A percentile compares a stretch with the other conserved stretches of the same genome.
Evolutionary conservation across 2,797 vertebrate genomes (phyloP).

Genomic region (Cetoscarus ocellatus): DNA sequence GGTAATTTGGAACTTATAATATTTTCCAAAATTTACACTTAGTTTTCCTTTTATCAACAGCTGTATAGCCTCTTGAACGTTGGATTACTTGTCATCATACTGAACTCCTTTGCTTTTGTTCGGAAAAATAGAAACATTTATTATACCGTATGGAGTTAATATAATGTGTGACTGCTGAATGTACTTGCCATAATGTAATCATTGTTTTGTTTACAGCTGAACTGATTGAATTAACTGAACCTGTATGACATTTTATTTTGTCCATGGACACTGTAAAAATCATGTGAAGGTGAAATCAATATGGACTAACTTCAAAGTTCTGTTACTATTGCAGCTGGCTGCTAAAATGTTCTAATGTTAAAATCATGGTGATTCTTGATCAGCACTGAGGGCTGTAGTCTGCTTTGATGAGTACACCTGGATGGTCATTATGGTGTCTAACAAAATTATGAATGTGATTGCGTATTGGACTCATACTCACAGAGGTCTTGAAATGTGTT

Average conservation of each 20-base stretch:
- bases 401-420: conserved; percentile 8
- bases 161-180: conserved; percentile 36
- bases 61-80: background rate
- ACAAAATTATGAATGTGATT: background rate
- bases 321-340: conserved; percentile 62
- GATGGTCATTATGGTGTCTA: conserved; percentile 18
- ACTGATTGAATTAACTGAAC: background rate
- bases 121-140: background rate
- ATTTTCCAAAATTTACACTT: background rate
- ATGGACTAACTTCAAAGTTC: background rate
- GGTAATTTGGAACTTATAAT: background rate
- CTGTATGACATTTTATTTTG: conserved; percentile 24
- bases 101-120: conserved; percentile 1
- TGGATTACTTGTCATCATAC: background rate
- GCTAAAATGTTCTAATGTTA: conserved; percentile 45
- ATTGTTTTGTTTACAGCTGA: background rate
- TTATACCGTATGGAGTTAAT: conserved; percentile 11
- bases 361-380: conserved; percentile 30
- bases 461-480: conserved; percentile 8
- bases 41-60: background rate
- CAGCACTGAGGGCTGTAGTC: conserved; percentile 40
- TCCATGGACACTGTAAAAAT: conserved; percentile 11
- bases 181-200: conserved; percentile 6
- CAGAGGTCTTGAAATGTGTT: conserved; percentile 12
- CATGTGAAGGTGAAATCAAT: conserved; percentile 19